Conservation (phyloP, 2,113 vertebrate species). For the Perognathus longimembris region DNA sequence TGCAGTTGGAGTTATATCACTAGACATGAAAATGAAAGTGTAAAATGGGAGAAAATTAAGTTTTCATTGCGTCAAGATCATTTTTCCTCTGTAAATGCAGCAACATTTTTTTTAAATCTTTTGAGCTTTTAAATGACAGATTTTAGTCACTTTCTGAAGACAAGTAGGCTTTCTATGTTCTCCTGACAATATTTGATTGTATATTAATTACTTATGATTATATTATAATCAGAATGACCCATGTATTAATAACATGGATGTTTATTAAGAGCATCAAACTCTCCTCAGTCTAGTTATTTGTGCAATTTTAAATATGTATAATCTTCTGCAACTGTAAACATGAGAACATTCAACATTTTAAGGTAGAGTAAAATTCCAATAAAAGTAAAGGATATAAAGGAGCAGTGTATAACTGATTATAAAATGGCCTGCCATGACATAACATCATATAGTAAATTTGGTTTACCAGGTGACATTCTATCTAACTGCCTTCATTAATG, state of each 20-base stretch:
- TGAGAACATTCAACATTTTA: not conserved
- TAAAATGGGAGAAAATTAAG: not conserved
- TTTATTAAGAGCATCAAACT: not conserved
- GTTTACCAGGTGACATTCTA: slow-evolving; percentile 53
- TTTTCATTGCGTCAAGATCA: not conserved
- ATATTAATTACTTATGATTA: not conserved
- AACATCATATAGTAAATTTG: slow-evolving; percentile 45
- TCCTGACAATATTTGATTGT: not conserved
- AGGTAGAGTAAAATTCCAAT: not conserved
- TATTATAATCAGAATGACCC: not conserved
- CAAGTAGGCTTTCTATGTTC: not conserved
- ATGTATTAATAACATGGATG: not conserved
- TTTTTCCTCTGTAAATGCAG: not conserved
- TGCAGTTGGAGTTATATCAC: not conserved
- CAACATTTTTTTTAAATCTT: too few relatives aligned
- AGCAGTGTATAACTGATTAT: not conserved
- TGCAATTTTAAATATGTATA: not conserved
- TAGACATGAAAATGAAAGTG: not conserved
- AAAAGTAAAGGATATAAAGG: not conserved
- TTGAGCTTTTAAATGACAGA: not conserved
- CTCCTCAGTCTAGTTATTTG: not conserved
- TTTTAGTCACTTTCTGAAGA: not conserved
- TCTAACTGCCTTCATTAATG: slow-evolving; percentile 36
- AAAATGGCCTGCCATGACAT: slow-evolving; percentile 34
- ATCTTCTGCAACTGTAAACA: not conserved